phyloP scores from a whole-genome alignment of 2,113 vertebrate species.

The Mustela nigripes region DNA sequence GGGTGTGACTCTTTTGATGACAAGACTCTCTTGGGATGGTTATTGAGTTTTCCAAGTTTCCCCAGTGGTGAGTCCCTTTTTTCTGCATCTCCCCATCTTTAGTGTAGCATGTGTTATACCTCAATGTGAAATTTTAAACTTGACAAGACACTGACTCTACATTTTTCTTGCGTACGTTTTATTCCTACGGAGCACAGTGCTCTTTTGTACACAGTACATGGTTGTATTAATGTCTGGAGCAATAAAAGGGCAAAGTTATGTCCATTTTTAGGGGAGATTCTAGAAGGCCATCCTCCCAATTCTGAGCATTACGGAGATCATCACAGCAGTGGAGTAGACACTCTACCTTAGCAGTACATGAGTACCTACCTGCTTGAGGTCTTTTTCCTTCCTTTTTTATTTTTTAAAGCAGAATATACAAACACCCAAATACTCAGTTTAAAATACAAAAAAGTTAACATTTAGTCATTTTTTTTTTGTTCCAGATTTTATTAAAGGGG shows the following conservation, averaged over 20 bases:
- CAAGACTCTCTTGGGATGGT: neutral
- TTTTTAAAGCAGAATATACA: neutral
- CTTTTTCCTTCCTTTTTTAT: neutral
- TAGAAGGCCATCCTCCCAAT: neutral
- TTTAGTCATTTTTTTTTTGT: neutral
- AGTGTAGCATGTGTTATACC: neutral
- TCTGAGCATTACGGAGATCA: neutral
- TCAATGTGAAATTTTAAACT: neutral
- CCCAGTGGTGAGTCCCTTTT: neutral
- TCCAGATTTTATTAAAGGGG: slow-evolving; percentile 2
- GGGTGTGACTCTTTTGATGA: neutral
- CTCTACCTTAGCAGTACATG: rapidly evolving
- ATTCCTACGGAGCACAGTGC: neutral
- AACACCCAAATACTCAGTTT: neutral
- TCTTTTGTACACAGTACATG: neutral
- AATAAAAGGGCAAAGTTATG: neutral
- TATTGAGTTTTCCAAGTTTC: neutral
- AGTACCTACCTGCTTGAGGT: neutral
- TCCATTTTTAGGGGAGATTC: neutral
- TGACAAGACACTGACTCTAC: neutral
- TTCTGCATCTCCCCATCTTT: no score
- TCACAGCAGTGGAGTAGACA: neutral
- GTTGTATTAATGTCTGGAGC: neutral
- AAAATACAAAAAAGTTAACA: slow-evolving; percentile 6
- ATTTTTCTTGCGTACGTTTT: slow-evolving; percentile 9